Percentiles rank a stretch among this genome's conserved stretches.
Conservation (phyloP, 2,113 vertebrate genomes). For the Ictidomys tridecemlineatus region DNA sequence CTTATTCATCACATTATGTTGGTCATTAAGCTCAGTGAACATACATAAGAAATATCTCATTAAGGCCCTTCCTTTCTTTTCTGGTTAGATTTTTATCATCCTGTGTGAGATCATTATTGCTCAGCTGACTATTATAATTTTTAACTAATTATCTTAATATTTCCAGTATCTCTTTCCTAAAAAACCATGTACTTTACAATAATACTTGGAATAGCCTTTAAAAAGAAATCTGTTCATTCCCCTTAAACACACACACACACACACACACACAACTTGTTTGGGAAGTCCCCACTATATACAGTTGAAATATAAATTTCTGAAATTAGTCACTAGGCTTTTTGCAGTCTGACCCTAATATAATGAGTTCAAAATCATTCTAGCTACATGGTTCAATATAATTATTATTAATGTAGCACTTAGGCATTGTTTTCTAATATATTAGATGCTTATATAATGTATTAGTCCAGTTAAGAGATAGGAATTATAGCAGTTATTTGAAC, state of each 20-base stretch:
- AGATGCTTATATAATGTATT: background rate
- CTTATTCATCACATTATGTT: background rate
- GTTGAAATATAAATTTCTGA: background rate
- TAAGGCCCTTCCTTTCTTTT: background rate
- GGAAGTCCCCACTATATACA: background rate
- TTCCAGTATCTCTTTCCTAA: background rate
- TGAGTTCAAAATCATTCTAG: background rate
- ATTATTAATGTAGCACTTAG: background rate
- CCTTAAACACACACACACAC: background rate
- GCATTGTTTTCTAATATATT: background rate
- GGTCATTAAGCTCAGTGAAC: background rate
- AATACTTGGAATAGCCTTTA: background rate
- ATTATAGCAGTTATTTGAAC: background rate
- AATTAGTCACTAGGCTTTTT: background rate
- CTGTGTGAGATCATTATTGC: background rate
- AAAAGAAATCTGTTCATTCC: background rate
- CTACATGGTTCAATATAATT: background rate
- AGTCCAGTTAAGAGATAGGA: background rate
- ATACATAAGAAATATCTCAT: background rate
- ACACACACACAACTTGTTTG: background rate
- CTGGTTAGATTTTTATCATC: background rate
- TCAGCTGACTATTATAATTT: background rate
- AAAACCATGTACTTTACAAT: background rate
- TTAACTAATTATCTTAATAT: background rate
- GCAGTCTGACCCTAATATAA: background rate